A percentile compares a stretch with the other conserved stretches of the same genome.
These are phyloP conservation scores for Ectemnius continuus DNA, from an alignment of 2,888 invertebrate species.

Conservation along the genomic window DNA sequence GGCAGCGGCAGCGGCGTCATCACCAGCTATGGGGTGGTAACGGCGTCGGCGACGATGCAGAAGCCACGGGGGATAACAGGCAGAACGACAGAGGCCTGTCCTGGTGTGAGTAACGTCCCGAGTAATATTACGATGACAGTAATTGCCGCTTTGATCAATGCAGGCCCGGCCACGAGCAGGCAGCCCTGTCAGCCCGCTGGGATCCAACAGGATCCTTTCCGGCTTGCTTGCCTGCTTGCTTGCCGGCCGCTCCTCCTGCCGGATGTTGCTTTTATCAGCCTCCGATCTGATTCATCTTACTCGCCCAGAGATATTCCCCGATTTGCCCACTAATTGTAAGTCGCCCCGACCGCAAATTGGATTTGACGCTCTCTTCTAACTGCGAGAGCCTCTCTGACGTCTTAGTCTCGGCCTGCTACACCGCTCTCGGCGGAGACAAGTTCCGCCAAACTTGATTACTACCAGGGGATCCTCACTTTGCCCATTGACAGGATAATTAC, in stretches of 20 bases:
- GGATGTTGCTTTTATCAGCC: slow-evolving; percentile 35
- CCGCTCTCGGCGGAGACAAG: no score
- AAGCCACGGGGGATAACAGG: slow-evolving; percentile 33
- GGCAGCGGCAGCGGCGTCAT: not conserved
- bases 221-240: slow-evolving; percentile 51
- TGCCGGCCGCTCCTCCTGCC: slow-evolving; percentile 37
- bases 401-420: no score
- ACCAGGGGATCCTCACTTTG: no score
- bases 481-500: no score
- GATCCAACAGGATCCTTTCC: slow-evolving; percentile 61
- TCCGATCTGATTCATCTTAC: slow-evolving; percentile 20
- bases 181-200: slow-evolving; percentile 66
- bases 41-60: slow-evolving; percentile 27
- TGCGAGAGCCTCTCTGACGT: no score
- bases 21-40: not conserved
- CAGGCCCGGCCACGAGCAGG: slow-evolving; percentile 68
- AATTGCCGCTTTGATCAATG: slow-evolving; percentile 77
- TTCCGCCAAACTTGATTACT: no score
- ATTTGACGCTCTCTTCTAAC: no score
- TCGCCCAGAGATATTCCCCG: slow-evolving; percentile 7
- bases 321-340: not conserved
- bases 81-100: slow-evolving; percentile 48
- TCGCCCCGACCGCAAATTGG: no score
- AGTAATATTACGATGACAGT: slow-evolving; percentile 76
- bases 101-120: slow-evolving; percentile 71